Evolutionary conservation across 1,140 invertebrate species (phyloP).

Genomic region (fruit fly (Drosophila melanogaster)): DNA sequence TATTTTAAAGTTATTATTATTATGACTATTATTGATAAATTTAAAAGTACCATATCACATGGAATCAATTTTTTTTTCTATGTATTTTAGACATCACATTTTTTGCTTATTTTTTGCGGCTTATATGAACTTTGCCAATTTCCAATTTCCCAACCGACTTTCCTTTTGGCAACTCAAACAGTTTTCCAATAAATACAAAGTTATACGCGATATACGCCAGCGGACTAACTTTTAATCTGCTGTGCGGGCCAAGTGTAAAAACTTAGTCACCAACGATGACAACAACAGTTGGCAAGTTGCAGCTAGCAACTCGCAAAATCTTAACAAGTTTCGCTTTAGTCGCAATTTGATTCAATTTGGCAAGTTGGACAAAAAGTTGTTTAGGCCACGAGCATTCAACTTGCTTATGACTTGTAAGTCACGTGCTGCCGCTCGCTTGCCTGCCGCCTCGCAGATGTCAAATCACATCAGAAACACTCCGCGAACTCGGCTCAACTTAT

Average conservation of each 20-base stretch:
- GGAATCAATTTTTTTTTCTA: too few relatives aligned
- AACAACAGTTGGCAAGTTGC: conserved; percentile 43
- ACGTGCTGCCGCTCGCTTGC: conserved; percentile 57
- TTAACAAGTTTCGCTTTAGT: conserved; percentile 72
- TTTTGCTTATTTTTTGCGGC: background rate
- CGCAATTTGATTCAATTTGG: conserved; percentile 79
- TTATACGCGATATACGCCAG: conserved; percentile 11
- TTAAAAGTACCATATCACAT: too few relatives aligned
- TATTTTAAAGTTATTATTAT: background rate
- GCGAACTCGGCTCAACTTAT: conserved; percentile 26
- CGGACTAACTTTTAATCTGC: conserved; percentile 58
- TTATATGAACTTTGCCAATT: conserved; percentile 16
- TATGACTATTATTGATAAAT: too few relatives aligned
- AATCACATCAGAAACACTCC: conserved; percentile 70
- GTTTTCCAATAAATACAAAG: conserved; percentile 41
- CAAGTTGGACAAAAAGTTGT: conserved; percentile 62
- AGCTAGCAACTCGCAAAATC: conserved; percentile 56
- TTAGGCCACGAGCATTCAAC: conserved; percentile 60
- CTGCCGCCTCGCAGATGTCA: conserved; percentile 52
- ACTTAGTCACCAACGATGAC: conserved; percentile 27
- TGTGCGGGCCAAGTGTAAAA: conserved; percentile 22
- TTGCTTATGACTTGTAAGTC: conserved; percentile 75
- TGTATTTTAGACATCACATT: too few relatives aligned
- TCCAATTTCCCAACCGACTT: background rate
- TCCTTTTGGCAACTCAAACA: conserved; percentile 30